These are phyloP conservation scores for Gnathonemus longibarbis DNA, from an alignment of 2,113 vertebrate species.

Conservation along the genomic window DNA sequence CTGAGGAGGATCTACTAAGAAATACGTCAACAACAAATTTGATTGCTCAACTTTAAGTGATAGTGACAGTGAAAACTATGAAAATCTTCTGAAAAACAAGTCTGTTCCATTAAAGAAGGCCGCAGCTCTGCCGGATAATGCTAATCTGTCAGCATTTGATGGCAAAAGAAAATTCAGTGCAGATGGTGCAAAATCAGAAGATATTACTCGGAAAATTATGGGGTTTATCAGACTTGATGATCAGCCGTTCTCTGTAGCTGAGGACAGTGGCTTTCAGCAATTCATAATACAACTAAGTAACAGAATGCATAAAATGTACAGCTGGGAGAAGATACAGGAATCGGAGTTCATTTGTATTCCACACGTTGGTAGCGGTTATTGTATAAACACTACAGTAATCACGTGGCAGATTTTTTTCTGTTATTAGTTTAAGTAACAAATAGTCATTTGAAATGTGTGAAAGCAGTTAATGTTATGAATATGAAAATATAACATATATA, in stretches of 20 bases:
- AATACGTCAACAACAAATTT: not conserved
- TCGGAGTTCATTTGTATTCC: not conserved
- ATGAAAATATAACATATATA: too few species aligned
- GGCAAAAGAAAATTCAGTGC: not conserved
- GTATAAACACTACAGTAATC: not conserved
- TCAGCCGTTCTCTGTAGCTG: not conserved
- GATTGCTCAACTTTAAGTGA: not conserved
- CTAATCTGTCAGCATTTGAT: not conserved
- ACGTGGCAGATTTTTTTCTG: not conserved
- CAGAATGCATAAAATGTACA: not conserved
- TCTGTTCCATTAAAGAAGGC: too few species aligned
- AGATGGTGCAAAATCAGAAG: not conserved
- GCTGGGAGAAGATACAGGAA: not conserved
- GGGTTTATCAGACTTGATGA: not conserved
- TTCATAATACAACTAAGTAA: not conserved
- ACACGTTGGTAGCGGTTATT: not conserved
- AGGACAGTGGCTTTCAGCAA: not conserved
- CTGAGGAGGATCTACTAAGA: not conserved
- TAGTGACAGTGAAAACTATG: not conserved
- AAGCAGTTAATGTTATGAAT: not conserved
- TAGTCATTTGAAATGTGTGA: not conserved
- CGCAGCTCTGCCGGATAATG: not conserved
- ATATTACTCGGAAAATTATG: not conserved
- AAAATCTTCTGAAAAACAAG: not conserved
- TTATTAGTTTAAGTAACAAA: not conserved